A percentile compares a stretch with the other conserved stretches of the same genome.
These are phyloP conservation scores for Heliothis peltigera DNA, from an alignment of 2,888 invertebrate genomes.

Conservation along the genomic window DNA sequence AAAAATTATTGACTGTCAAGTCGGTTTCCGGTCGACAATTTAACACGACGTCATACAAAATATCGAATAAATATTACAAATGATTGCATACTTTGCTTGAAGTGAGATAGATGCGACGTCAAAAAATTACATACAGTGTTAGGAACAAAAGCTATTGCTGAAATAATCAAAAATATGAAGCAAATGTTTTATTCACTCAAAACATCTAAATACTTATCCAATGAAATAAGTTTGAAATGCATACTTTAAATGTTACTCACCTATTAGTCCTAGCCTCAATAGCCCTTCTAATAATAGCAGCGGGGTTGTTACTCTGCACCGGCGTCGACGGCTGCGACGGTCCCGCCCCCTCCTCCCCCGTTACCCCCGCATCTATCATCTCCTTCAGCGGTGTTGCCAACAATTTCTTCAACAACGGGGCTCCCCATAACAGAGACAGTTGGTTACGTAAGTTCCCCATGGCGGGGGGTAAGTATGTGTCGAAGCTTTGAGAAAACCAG, in stretches of 20 bases:
- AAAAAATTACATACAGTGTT: no score
- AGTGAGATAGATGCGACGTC: no score
- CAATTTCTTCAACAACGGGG: slow-evolving; percentile 81
- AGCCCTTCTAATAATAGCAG: slow-evolving; percentile 85
- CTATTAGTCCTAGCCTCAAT: slow-evolving; percentile 89
- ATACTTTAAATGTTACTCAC: slow-evolving; percentile 65
- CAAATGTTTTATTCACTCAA: no score
- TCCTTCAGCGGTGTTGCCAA: slow-evolving; percentile 85
- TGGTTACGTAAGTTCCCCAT: slow-evolving; percentile 92
- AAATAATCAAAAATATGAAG: no score
- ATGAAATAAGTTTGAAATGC: no score
- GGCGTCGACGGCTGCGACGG: slow-evolving; percentile 89
- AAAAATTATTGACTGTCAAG: no score
- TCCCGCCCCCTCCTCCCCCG: slow-evolving; percentile 85
- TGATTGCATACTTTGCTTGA: no score
- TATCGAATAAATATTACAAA: no score
- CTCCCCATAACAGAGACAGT: slow-evolving; percentile 93
- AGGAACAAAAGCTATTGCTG: no score
- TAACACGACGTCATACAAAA: no score
- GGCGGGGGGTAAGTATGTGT: slow-evolving; percentile 92
- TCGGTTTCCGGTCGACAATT: no score
- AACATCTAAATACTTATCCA: no score
- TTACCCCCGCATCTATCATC: slow-evolving; percentile 87
- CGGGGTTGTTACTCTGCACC: slow-evolving; percentile 82
- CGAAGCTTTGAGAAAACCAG: slow-evolving; percentile 96